These are phyloP conservation scores for Agrotis clavis DNA, from an alignment of 2,888 invertebrate species.

Conservation along the genomic window DNA sequence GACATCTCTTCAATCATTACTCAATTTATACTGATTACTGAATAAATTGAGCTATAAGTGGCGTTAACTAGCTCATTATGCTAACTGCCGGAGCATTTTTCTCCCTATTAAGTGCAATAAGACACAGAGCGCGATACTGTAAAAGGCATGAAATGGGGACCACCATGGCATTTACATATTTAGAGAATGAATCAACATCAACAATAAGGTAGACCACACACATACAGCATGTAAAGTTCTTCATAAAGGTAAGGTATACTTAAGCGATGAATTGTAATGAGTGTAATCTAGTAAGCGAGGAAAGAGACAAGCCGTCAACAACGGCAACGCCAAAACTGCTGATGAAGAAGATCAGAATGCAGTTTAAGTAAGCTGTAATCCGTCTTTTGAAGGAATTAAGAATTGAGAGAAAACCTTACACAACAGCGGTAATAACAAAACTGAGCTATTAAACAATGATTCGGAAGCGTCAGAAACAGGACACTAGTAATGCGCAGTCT, in stretches of 20 bases:
- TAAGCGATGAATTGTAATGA: conserved; percentile 19
- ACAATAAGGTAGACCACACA: conserved; percentile 62
- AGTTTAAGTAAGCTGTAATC: not conserved
- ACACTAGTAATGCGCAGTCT: no score
- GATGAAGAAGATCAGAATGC: not conserved
- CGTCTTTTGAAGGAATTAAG: not conserved
- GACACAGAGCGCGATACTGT: conserved; percentile 60
- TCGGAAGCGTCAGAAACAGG: not conserved
- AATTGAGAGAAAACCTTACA: not conserved
- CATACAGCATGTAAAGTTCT: conserved; percentile 26
- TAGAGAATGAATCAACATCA: conserved; percentile 68
- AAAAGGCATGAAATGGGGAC: conserved; percentile 64
- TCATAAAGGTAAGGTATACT: conserved; percentile 3
- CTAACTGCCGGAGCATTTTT: conserved; percentile 52
- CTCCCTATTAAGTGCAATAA: conserved; percentile 54
- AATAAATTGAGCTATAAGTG: conserved; percentile 43
- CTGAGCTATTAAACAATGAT: not conserved
- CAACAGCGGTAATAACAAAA: not conserved
- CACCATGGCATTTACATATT: conserved; percentile 62
- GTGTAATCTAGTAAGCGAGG: not conserved
- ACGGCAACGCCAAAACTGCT: not conserved
- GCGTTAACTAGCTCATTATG: conserved; percentile 45
- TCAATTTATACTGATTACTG: conserved; percentile 39
- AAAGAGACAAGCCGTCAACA: not conserved
- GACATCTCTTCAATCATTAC: conserved; percentile 34